Base-by-base conservation (phyloP, 2,113 vertebrate species). In the Tyto alba region DNA sequence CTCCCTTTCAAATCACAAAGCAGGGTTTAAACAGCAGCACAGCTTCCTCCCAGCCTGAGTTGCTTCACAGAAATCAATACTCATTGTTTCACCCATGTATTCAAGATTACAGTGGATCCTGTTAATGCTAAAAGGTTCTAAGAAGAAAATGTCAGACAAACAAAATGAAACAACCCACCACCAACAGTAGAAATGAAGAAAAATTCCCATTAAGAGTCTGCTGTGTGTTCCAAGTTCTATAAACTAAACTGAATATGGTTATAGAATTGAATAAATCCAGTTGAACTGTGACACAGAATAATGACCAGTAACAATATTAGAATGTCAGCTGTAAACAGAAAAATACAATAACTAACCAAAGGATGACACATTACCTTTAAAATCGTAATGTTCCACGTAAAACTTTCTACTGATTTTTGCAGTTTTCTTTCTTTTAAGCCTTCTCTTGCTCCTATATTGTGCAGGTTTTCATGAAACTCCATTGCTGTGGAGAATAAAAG, bases 381-480 rank as follows among this genome's bases (percentile, higher is more conserved):
- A 92, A 99, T 99, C 64, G 99, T 99, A 94, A 99, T 99, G 95
- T 99, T 99, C 99, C 99, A 99, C 0, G 99, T 99, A 94, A 99
- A 99, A 97, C 98, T 99, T 98, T 99, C 99, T 93, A 99, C 98
- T 0, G 99, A 99, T 95, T 99, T 99, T 62, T 99, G 98, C 53
- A 99, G 98, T 94, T 99, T 99, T 88, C 99, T 97, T 72, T 99
- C 99, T 97, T 99, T 99, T 89, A 99, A 79, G 6, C 99, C 99
- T 94, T 99, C 99, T 97, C 98, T 99, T 95, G 98, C 95, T 19
- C 99, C 99, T 95, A 99, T 97, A 93, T 98, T 98, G 29, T 99
- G 98, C 88, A 99, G 97, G 93, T 99, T 99, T 97, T 99, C 99
- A 47, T 99, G 99, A 96, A 99, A 99, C 72, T 99, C 99, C 99